Evolutionary conservation across 1,140 invertebrate genomes (phyloP).

Genomic region (Varroa destructor): DNA sequence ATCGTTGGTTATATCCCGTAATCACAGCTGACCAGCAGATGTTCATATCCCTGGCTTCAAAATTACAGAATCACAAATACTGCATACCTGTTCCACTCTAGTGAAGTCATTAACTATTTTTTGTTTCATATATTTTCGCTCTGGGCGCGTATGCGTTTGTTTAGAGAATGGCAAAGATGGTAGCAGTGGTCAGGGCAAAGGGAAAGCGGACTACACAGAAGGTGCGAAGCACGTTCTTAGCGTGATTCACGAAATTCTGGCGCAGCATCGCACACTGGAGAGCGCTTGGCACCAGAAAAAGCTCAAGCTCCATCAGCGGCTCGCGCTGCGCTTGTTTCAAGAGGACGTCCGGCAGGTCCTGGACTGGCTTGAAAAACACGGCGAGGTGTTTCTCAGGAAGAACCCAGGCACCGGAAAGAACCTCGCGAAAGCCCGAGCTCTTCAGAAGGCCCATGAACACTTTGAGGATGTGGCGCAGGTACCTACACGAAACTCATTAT

Average conservation of each 20-base stretch:
- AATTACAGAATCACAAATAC: too few species aligned
- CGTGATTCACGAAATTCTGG: slow-evolving; percentile 77
- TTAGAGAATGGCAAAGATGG: slow-evolving; percentile 28
- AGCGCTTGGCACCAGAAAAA: slow-evolving; percentile 85
- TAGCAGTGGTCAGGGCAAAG: slow-evolving; percentile 34
- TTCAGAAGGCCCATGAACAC: slow-evolving; percentile 94
- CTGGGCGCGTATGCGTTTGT: background rate
- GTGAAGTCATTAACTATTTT: too few species aligned
- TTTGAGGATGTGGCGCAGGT: slow-evolving; percentile 95
- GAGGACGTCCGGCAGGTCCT: slow-evolving; percentile 81
- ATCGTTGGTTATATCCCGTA: slow-evolving; percentile 32
- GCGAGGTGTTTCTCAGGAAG: slow-evolving; percentile 93
- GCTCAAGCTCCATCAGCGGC: slow-evolving; percentile 78
- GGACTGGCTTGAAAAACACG: slow-evolving; percentile 94
- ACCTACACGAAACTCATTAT: slow-evolving; percentile 36
- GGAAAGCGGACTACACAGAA: slow-evolving; percentile 74
- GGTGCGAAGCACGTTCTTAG: slow-evolving; percentile 49
- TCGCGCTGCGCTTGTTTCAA: slow-evolving; percentile 82
- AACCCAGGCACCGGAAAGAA: slow-evolving; percentile 90
- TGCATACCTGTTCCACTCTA: too few species aligned
- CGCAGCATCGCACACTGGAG: slow-evolving; percentile 78
- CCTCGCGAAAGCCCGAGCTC: slow-evolving; percentile 77
- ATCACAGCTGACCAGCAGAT: slow-evolving; percentile 42
- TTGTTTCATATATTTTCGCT: too few species aligned
- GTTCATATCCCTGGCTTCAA: slow-evolving; percentile 29